phyloP scores from a whole-genome alignment of 2,113 vertebrate genomes.

The Monarcha castaneiventris region DNA sequence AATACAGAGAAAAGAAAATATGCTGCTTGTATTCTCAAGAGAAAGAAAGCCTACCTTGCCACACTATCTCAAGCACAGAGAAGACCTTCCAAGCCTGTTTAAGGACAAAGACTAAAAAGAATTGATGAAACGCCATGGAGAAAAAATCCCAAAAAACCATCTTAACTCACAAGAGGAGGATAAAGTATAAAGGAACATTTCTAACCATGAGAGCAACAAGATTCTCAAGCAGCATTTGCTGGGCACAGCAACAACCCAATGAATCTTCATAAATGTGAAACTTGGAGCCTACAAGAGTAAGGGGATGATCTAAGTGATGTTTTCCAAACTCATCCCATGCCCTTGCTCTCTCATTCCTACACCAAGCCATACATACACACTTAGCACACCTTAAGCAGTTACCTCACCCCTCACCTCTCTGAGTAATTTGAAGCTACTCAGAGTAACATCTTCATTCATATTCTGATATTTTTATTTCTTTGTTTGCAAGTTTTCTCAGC shows the following conservation, averaged over 20 bases:
- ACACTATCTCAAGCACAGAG: neutral
- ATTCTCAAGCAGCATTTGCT: neutral
- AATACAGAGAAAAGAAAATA: neutral
- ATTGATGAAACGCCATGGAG: neutral
- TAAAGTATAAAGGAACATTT: neutral
- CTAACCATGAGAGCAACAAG: neutral
- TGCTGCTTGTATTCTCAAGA: neutral
- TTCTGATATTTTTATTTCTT: neutral
- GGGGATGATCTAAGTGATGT: neutral
- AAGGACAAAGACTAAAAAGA: neutral
- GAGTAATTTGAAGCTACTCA: neutral
- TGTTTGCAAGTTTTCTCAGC: neutral
- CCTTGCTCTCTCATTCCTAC: neutral
- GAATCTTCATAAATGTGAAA: neutral
- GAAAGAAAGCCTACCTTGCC: neutral
- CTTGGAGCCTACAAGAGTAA: neutral
- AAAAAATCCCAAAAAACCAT: neutral
- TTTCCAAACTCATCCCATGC: neutral
- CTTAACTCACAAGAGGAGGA: neutral
- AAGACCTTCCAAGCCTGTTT: neutral
- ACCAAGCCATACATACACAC: neutral
- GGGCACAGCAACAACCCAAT: neutral
- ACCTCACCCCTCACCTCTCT: neutral
- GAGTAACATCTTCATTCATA: neutral
- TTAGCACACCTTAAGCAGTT: accelerated